Base-by-base conservation (phyloP, 2,888 invertebrate genomes). In the Caenorhabditis imperialis region DNA sequence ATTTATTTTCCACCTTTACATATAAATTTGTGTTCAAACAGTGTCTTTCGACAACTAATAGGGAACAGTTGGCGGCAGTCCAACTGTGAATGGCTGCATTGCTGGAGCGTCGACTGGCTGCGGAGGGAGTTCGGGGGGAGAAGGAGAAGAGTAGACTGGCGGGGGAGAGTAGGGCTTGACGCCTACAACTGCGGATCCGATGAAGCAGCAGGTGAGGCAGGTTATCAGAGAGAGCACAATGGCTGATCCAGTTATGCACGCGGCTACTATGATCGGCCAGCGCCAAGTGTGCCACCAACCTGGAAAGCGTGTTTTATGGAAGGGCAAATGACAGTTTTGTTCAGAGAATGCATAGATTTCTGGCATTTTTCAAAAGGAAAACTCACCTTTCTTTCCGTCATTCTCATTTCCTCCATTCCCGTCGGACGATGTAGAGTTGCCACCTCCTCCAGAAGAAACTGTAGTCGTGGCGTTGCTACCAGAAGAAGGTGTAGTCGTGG, bases 81-180 rank as follows among this genome's bases (percentile, higher is more conserved):
- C 74, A n/a, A 74, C 74, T 33, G 74, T 74, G 45, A 69, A 74
- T 10, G 69, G 67, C n/a, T 47, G 42, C 12, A 69, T 25, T 1
- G 57, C 27, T 18, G 63, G 48, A n/a, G 70, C 58, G 14, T 58
- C 42, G n/a, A 70, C 54, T 10, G 75, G 75, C 27, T 45, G 58
- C 22, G 70, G 70, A 5, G 69, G 70, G 16, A 75, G 63, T 30
- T 63, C 60, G 0, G 75, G 63, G 3, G 75, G 70, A 5, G 47
- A 37, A 22, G 70, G 63, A 23, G 74, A 62, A 16, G 44, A 20
- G 45, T 74, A 74, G n/a, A 54, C 14, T 18, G 75, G 75, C 7
- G 75, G 70, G n/a, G 75, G 75, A 23, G 54, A 42, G 22, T 51
- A 45, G 12, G 60, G 38, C 47, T 62, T 74, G 0, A 69, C 55